These are phyloP conservation scores for Phaenicophaeus curvirostris DNA, from an alignment of 2,797 vertebrate genomes.

Conservation along the genomic window DNA sequence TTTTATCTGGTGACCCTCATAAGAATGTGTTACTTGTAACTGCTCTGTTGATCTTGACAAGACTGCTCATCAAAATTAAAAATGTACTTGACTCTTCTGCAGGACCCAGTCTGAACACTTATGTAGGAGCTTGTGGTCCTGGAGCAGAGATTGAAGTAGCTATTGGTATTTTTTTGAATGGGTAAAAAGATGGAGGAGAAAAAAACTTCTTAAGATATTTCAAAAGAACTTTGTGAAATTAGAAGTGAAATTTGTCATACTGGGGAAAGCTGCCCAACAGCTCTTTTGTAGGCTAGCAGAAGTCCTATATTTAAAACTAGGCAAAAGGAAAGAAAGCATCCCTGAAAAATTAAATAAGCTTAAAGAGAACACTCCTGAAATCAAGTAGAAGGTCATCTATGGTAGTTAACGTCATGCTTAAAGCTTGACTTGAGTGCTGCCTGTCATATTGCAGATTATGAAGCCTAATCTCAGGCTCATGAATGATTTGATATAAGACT, in stretches of 20 bases:
- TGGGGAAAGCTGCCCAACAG: not conserved
- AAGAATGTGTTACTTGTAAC: not conserved
- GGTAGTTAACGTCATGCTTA: not conserved
- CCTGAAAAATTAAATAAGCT: not conserved
- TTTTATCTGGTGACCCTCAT: not conserved
- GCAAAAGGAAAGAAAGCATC: not conserved
- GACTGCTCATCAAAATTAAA: not conserved
- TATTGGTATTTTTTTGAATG: not conserved
- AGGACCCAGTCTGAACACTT: not conserved
- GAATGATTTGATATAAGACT: not conserved
- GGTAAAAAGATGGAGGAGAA: not conserved
- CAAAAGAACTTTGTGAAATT: not conserved
- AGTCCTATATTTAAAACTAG: not conserved
- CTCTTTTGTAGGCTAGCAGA: not conserved
- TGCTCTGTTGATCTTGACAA: not conserved
- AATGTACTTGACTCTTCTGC: not conserved
- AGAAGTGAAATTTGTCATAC: not conserved
- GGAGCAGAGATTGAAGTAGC: not conserved
- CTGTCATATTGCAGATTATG: not conserved
- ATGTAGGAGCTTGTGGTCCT: not conserved
- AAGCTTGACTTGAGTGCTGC: not conserved
- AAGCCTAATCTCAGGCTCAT: not conserved
- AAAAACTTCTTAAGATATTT: not conserved
- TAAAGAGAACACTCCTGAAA: not conserved
- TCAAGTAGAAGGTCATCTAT: not conserved